Conservation (phyloP, 2,888 invertebrate genomes). For the Cartodere bifasciata region DNA sequence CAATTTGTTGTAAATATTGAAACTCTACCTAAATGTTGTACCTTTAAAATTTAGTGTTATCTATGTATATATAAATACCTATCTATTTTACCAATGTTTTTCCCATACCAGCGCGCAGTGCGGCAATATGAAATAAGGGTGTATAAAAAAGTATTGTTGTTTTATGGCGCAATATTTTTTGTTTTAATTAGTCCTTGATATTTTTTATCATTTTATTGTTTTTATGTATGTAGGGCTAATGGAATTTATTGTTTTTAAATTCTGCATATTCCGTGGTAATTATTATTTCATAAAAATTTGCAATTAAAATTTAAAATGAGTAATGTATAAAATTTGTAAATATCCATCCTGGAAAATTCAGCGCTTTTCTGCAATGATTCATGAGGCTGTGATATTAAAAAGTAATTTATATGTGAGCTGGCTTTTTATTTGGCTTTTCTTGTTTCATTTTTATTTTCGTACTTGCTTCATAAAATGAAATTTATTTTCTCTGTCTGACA, state of each 20-base stretch:
- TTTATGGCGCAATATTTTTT: not conserved
- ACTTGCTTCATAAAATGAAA: constrained; percentile 29
- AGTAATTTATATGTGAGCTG: constrained; percentile 34
- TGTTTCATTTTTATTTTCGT: constrained; percentile 27
- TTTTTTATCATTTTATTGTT: too few relatives aligned
- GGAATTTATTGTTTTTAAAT: not conserved
- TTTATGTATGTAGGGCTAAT: not conserved
- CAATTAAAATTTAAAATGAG: constrained; percentile 27
- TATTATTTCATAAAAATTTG: constrained; percentile 18
- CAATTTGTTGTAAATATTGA: too few relatives aligned
- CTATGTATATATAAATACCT: too few relatives aligned
- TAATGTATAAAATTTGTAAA: constrained; percentile 32
- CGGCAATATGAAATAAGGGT: too few relatives aligned
- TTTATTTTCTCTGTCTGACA: constrained; percentile 21
- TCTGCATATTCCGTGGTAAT: not conserved
- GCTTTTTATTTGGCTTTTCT: constrained; percentile 28
- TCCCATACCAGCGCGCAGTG: too few relatives aligned
- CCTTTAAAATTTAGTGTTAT: too few relatives aligned
- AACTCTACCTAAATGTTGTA: too few relatives aligned
- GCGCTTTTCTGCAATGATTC: constrained; percentile 32
- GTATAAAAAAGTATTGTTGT: too few relatives aligned
- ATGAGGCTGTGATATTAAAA: constrained; percentile 35
- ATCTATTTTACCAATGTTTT: too few relatives aligned
- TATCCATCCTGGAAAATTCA: constrained; percentile 30
- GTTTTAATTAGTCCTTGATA: too few relatives aligned